Percentiles rank a stretch among this genome's conserved stretches.
These are phyloP conservation scores for Scytalopus superciliaris DNA, from an alignment of 2,113 vertebrate species.

Conservation along the genomic window DNA sequence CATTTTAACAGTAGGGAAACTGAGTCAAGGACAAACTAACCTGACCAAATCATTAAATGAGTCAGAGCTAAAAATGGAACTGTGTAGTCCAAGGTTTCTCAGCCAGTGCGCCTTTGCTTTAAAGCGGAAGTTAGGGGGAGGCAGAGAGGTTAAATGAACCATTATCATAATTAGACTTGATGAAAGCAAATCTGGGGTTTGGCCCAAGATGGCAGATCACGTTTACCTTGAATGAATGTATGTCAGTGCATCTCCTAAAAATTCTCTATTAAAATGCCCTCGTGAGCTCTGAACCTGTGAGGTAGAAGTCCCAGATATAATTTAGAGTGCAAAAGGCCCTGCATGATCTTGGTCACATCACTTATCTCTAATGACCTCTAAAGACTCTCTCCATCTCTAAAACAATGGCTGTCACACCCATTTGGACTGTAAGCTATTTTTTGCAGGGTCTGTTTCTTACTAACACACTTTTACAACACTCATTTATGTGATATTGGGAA, in stretches of 20 bases:
- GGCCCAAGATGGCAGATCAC: conserved; percentile 61
- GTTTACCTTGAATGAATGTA: conserved; percentile 55
- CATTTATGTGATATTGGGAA: not conserved
- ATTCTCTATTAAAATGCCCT: conserved; percentile 42
- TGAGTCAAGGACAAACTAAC: conserved; percentile 65
- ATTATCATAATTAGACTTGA: conserved; percentile 65
- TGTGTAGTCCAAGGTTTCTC: conserved; percentile 54
- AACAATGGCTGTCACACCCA: not conserved
- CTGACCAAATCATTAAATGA: conserved; percentile 52
- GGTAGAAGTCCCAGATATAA: conserved; percentile 8
- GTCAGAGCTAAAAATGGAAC: conserved; percentile 67
- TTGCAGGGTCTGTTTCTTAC: conserved; percentile 5
- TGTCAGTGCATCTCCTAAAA: conserved; percentile 12
- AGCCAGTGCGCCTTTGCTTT: conserved; percentile 18
- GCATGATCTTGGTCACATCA: conserved; percentile 29
- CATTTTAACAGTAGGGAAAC: conserved; percentile 59
- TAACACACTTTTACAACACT: not conserved
- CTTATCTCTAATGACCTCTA: conserved; percentile 41
- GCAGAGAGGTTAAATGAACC: conserved; percentile 65
- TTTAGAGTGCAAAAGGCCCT: conserved; percentile 27
- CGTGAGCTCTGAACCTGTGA: not conserved
- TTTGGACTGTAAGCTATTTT: conserved; percentile 15
- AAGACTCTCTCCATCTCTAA: conserved; percentile 1
- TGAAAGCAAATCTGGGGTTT: conserved; percentile 61
- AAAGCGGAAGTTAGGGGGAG: conserved; percentile 51